phyloP scores from a whole-genome alignment of 1,140 invertebrate genomes.

The Leptopilina clavipes region DNA sequence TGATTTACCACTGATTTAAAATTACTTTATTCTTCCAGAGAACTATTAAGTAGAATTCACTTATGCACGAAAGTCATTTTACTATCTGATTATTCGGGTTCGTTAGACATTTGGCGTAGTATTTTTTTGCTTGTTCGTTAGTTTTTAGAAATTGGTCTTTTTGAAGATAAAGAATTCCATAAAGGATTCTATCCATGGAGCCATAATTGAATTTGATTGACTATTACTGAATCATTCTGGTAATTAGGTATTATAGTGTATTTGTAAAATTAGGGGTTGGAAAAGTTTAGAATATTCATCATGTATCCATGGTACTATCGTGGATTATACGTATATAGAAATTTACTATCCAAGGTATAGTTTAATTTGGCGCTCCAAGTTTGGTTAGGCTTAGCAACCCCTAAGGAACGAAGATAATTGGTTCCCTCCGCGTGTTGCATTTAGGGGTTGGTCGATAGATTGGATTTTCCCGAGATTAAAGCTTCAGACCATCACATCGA shows the following conservation, averaged over 20 bases:
- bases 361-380: slow-evolving; percentile 11
- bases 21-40: neutral
- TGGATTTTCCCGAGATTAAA: slow-evolving; percentile 17
- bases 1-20: slow-evolving; percentile 17
- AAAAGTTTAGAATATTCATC: neutral
- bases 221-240: too few species aligned
- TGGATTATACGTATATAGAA: slow-evolving; percentile 6
- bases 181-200: too few species aligned
- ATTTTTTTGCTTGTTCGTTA: neutral
- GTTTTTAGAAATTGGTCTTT: too few species aligned
- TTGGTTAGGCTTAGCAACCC: slow-evolving; percentile 26
- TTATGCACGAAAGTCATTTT: neutral
- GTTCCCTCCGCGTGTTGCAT: slow-evolving; percentile 23
- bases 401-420: slow-evolving; percentile 30
- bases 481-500: slow-evolving; percentile 15
- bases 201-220: too few species aligned
- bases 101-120: neutral
- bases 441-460: slow-evolving; percentile 19
- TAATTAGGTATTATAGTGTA: too few species aligned
- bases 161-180: too few species aligned
- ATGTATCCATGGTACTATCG: neutral
- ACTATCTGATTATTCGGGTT: neutral
- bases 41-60: slow-evolving; percentile 12
- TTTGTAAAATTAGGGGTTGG: neutral
- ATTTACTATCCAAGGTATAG: slow-evolving; percentile 6